Evolutionary conservation across 2,888 invertebrate genomes (phyloP).

Genomic region (Neoscelio sp.): DNA sequence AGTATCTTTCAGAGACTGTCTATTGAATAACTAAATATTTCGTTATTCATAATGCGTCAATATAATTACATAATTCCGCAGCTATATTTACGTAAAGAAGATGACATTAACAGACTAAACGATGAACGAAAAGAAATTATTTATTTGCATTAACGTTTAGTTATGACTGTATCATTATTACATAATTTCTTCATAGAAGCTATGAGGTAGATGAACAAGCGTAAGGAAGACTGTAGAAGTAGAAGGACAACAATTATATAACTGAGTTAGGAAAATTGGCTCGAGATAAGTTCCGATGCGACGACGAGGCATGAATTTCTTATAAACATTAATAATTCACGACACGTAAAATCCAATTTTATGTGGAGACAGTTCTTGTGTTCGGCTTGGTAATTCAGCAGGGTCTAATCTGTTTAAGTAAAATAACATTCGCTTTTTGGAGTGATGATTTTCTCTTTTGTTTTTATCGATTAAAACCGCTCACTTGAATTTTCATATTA

Average conservation of each 20-base stretch:
- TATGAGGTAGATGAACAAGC: slow-evolving; percentile 36
- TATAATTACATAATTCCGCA: too few relatives aligned
- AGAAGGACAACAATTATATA: slow-evolving; percentile 65
- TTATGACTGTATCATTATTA: slow-evolving; percentile 36
- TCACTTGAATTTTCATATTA: slow-evolving; percentile 19
- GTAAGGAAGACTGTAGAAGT: slow-evolving; percentile 47
- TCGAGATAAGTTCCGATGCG: slow-evolving; percentile 66
- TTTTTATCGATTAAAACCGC: slow-evolving; percentile 28
- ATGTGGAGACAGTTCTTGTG: slow-evolving; percentile 66
- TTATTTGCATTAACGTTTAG: neutral
- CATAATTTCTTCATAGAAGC: slow-evolving; percentile 26
- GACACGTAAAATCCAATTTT: slow-evolving; percentile 68
- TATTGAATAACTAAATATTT: too few relatives aligned
- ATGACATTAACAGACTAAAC: too few relatives aligned
- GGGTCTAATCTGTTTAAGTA: slow-evolving; percentile 63
- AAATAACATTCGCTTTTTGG: slow-evolving; percentile 54
- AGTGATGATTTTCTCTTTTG: slow-evolving; percentile 51
- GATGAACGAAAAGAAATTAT: too few relatives aligned
- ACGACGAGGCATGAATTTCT: slow-evolving; percentile 68
- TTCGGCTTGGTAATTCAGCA: slow-evolving; percentile 61
- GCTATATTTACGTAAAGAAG: too few relatives aligned
- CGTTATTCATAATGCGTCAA: too few relatives aligned
- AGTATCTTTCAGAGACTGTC: too few relatives aligned
- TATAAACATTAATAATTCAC: slow-evolving; percentile 68
- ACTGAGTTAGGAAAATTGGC: slow-evolving; percentile 67